Evolutionary conservation across 2,888 invertebrate species (phyloP).

Genomic region (Nemotelus nigrinus): DNA sequence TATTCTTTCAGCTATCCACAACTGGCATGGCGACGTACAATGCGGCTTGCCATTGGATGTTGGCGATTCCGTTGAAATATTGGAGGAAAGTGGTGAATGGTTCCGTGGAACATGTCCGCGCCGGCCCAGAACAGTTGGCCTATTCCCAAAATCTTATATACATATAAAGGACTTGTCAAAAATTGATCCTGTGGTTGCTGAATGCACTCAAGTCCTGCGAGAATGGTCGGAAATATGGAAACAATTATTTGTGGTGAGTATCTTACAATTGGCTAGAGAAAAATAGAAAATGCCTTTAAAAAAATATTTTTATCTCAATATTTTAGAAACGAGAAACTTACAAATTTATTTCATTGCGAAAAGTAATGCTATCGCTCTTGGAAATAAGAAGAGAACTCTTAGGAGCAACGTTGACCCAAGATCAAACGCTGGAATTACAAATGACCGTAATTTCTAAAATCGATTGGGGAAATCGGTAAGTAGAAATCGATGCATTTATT

Average conservation of each 20-base stretch:
- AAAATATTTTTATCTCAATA: slow-evolving; percentile 47
- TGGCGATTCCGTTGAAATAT: slow-evolving; percentile 90
- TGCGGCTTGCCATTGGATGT: slow-evolving; percentile 87
- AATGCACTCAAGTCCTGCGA: slow-evolving; percentile 88
- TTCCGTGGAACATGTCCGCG: slow-evolving; percentile 87
- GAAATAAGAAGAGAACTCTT: slow-evolving; percentile 86
- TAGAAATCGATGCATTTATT: slow-evolving; percentile 20
- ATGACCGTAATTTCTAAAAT: slow-evolving; percentile 89
- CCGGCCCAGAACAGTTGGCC: slow-evolving; percentile 71
- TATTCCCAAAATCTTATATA: slow-evolving; percentile 86
- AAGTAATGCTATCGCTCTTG: slow-evolving; percentile 89
- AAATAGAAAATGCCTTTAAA: background rate
- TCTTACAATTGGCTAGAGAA: slow-evolving; percentile 1
- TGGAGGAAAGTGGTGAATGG: slow-evolving; percentile 91
- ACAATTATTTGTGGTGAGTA: slow-evolving; percentile 85
- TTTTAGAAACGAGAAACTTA: slow-evolving; percentile 82
- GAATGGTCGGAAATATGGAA: slow-evolving; percentile 97
- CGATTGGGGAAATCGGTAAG: slow-evolving; percentile 97
- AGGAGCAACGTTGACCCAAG: slow-evolving; percentile 89
- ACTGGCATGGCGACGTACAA: slow-evolving; percentile 85
- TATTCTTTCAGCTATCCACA: slow-evolving; percentile 82
- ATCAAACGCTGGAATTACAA: slow-evolving; percentile 87
- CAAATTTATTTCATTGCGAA: slow-evolving; percentile 85
- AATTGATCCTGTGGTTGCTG: slow-evolving; percentile 89
- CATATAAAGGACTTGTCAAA: slow-evolving; percentile 87